These are phyloP conservation scores for Arvicanthis niloticus DNA, from an alignment of 2,113 vertebrate species.

Conservation along the genomic window DNA sequence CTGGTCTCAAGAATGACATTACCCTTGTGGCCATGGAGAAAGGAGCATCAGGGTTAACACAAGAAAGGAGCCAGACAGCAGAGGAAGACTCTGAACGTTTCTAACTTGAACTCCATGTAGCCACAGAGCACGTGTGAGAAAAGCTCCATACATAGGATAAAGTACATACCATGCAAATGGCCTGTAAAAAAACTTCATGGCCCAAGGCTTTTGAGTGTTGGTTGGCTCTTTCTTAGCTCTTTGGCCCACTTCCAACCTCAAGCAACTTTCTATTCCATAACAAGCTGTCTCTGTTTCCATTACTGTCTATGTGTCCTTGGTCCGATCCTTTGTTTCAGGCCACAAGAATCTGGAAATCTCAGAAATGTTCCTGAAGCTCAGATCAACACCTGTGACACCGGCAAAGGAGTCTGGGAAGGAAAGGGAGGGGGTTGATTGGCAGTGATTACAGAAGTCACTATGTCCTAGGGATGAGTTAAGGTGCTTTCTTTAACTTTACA, in stretches of 20 bases:
- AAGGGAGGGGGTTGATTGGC: not conserved
- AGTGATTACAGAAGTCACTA: not conserved
- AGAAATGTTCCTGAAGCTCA: not conserved
- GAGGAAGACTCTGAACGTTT: not conserved
- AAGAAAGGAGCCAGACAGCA: too few relatives aligned
- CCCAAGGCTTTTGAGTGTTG: not conserved
- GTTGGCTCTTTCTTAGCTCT: not conserved
- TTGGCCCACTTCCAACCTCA: not conserved
- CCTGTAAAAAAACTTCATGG: not conserved
- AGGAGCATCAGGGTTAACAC: too few relatives aligned
- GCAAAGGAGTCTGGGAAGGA: too few relatives aligned
- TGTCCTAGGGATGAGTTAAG: too few relatives aligned
- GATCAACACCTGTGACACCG: fast-evolving
- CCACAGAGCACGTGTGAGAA: not conserved
- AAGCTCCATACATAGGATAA: not conserved
- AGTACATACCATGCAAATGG: not conserved
- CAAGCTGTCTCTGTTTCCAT: not conserved
- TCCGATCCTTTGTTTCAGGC: not conserved
- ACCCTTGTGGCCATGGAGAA: not conserved
- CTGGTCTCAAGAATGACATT: not conserved
- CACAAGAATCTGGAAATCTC: not conserved
- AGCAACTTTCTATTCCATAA: not conserved
- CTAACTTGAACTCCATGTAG: not conserved
- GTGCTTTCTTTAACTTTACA: not conserved
- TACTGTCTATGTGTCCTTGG: not conserved